These are phyloP conservation scores for Drosophila truncata DNA, from an alignment of 1,140 invertebrate species.

Conservation along the genomic window DNA sequence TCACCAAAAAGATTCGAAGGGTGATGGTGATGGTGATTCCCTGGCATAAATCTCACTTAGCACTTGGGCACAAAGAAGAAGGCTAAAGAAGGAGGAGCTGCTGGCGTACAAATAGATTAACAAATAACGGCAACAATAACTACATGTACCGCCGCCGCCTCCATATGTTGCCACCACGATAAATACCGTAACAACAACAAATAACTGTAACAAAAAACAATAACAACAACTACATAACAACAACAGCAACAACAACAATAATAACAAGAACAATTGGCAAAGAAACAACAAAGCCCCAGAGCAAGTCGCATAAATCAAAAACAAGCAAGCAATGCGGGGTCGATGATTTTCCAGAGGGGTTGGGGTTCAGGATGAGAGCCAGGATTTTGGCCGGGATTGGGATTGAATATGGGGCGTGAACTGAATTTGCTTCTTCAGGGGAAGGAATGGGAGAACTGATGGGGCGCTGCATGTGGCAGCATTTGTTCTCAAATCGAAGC, in stretches of 20 bases:
- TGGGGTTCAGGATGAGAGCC: neutral
- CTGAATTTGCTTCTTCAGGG: neutral
- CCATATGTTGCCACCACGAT: slow-evolving; percentile 75
- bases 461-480: slow-evolving; percentile 61
- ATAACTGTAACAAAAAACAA: slow-evolving; percentile 43
- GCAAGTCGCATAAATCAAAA: slow-evolving; percentile 70
- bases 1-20: slow-evolving; percentile 3
- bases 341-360: slow-evolving; percentile 15
- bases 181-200: slow-evolving; percentile 56
- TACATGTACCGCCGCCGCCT: slow-evolving; percentile 49
- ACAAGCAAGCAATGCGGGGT: slow-evolving; percentile 33
- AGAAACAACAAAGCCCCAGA: slow-evolving; percentile 9
- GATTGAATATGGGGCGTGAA: slow-evolving; percentile 17
- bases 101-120: slow-evolving; percentile 76
- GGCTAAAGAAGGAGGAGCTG: slow-evolving; percentile 1
- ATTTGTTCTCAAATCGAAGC: slow-evolving; percentile 51
- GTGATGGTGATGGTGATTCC: neutral
- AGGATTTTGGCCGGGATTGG: neutral
- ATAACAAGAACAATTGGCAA: slow-evolving; percentile 35
- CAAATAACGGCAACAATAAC: slow-evolving; percentile 69
- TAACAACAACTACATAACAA: slow-evolving; percentile 26
- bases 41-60: slow-evolving; percentile 74
- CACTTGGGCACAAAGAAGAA: slow-evolving; percentile 1
- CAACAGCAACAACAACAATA: slow-evolving; percentile 12
- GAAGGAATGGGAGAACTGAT: neutral